Evolutionary conservation across 2,797 vertebrate species (phyloP), one percentile per base, ranked within the genome.

Genomic region (Lophotriccus pileatus): DNA sequence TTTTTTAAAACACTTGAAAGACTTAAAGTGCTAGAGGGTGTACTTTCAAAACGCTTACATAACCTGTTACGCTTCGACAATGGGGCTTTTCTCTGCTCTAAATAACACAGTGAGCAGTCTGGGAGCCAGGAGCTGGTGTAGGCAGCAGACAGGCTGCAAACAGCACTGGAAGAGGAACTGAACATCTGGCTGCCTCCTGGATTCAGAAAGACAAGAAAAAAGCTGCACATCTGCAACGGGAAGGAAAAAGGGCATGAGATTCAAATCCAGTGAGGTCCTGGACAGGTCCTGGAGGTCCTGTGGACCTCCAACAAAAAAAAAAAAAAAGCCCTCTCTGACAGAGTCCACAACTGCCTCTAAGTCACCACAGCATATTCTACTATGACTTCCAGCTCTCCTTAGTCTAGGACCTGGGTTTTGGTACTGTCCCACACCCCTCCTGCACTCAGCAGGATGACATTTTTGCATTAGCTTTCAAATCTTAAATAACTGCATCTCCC

Each of bases 31-130:
- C 95, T 84, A 88, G 82, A 96, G 92, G 85, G 74, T 88, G 43
- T 73, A 53, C 50, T 96, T 95, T 91, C 79, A 92, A 93, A 91
- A 69, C 15, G 58, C 79, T 94, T 94, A 96, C 58, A 73, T 93
- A 96, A 95, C 91, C 84, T 89, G 87, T 79, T 91, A 87, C 5
- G 3, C 62, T 89, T 89, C 1, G 0, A 86, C 76, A 91, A 66
- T 19, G 73, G 47, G 58, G 69, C 39, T 86, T 59, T 84, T 69
- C 67, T 92, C 66, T 87, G 66, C 76, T 76, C 69, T 87, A 59
- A 87, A 89, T 67, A 94, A 89, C 55, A 53, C 72, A 92, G 62
- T 76, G 53, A 87, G 58, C 53, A 79, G 46, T 13, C 43, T 8
- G 66, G 47, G 59, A 50, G 58, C 44, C 8, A 6, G 36, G 47